These are phyloP conservation scores for Tachystola acroxantha DNA, from an alignment of 2,888 invertebrate genomes.

Conservation along the genomic window DNA sequence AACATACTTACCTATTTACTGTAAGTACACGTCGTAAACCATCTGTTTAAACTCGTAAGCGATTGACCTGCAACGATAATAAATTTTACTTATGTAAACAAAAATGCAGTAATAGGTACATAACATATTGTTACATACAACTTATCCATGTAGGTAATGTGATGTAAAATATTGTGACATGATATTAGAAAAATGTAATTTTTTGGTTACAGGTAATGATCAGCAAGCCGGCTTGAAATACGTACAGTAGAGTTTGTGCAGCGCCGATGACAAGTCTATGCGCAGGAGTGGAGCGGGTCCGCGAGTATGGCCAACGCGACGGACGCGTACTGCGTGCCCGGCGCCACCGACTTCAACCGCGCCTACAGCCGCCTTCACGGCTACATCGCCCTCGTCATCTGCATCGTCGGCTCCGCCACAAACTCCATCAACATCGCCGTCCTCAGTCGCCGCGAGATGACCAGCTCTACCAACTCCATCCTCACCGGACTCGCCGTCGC, in stretches of 20 bases:
- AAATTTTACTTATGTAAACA: too few species aligned
- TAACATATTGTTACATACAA: too few species aligned
- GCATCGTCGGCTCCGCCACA: slow-evolving; percentile 92
- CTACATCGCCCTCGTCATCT: slow-evolving; percentile 90
- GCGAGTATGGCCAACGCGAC: slow-evolving; percentile 53
- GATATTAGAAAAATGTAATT: too few species aligned
- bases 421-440: slow-evolving; percentile 96
- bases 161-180: too few species aligned
- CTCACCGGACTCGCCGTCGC: slow-evolving; percentile 94
- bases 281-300: slow-evolving; percentile 16
- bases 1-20: too few species aligned
- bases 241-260: slow-evolving; percentile 3
- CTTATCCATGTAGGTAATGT: too few species aligned
- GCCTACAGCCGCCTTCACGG: slow-evolving; percentile 89
- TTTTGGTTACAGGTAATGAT: slow-evolving; percentile 41
- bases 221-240: slow-evolving; percentile 16
- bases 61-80: too few species aligned
- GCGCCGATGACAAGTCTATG: slow-evolving; percentile 36
- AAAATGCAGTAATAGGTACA: too few species aligned
- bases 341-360: slow-evolving; percentile 79
- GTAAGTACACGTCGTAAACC: too few species aligned
- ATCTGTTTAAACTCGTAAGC: too few species aligned
- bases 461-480: slow-evolving; percentile 93
- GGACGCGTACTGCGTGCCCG: slow-evolving; percentile 74
- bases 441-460: slow-evolving; percentile 92